Conservation (phyloP, 2,888 invertebrate species). For the Dioctria linearis region DNA sequence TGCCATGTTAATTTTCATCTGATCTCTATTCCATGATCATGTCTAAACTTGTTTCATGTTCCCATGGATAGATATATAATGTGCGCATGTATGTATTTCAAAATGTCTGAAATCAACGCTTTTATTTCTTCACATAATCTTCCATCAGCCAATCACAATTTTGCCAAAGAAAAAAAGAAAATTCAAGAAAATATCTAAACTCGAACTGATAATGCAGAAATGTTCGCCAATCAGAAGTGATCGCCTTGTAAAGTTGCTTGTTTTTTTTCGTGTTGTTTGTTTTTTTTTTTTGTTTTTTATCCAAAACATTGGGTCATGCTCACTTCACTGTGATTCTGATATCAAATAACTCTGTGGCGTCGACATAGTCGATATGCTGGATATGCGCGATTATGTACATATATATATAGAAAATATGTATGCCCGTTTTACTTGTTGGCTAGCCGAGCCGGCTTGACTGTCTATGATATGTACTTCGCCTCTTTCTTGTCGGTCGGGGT, state of each 20-base stretch:
- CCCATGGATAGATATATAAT: not conserved
- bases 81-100: not conserved
- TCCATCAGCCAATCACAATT: constrained; percentile 11
- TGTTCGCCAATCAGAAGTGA: constrained; percentile 18
- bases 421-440: no score
- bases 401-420: constrained; percentile 1
- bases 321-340: constrained; percentile 12
- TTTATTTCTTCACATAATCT: not conserved
- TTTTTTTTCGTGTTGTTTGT: not conserved
- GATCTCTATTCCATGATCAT: not conserved
- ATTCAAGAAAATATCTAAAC: not conserved
- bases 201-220: constrained; percentile 13
- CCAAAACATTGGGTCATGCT: not conserved
- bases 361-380: not conserved
- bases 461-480: constrained; percentile 33
- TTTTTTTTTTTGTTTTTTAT: constrained; percentile 6
- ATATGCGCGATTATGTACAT: constrained; percentile 20
- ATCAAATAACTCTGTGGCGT: not conserved
- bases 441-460: not conserved
- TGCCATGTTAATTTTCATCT: not conserved
- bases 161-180: not conserved
- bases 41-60: not conserved
- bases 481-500: constrained; percentile 28
- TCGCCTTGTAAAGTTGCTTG: not conserved
- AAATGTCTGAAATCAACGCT: not conserved